A percentile compares a stretch with the other conserved stretches of the same genome.
phyloP scores from a whole-genome alignment of 2,888 invertebrate genomes.

The Andrena camellia region DNA sequence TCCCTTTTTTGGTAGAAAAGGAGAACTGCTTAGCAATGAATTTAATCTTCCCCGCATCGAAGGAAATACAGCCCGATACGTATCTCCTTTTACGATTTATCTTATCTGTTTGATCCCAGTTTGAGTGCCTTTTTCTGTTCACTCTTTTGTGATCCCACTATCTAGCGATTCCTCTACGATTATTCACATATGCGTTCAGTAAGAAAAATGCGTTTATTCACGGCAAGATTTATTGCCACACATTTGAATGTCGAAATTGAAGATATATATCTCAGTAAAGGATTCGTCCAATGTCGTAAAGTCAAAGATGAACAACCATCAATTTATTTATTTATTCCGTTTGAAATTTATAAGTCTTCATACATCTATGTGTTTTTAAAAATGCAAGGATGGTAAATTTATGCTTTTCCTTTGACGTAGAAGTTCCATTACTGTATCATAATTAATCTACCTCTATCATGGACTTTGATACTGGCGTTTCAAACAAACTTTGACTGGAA shows the following conservation, averaged over 20 bases:
- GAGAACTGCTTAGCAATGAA: neutral
- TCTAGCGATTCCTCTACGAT: neutral
- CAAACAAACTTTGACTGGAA: neutral
- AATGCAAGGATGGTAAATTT: too few relatives aligned
- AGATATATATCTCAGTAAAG: neutral
- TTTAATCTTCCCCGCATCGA: neutral
- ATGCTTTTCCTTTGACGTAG: too few relatives aligned
- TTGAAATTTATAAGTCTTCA: too few relatives aligned
- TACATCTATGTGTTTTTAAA: too few relatives aligned
- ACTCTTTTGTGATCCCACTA: neutral
- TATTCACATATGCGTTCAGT: neutral
- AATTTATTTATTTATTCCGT: too few relatives aligned
- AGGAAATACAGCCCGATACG: neutral
- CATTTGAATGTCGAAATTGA: neutral
- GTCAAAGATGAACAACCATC: too few relatives aligned
- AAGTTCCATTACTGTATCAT: too few relatives aligned
- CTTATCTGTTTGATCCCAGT: constrained; percentile 2
- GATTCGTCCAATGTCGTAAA: neutral
- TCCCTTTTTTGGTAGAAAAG: neutral
- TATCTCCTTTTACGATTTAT: constrained; percentile 22
- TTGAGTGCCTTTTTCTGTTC: neutral
- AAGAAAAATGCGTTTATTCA: neutral
- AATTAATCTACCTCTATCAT: too few relatives aligned
- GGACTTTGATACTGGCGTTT: neutral
- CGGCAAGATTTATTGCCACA: neutral